A percentile compares a stretch with the other conserved stretches of the same genome.
Conservation (phyloP, 2,113 vertebrate genomes). For the Gracilinanus agilis region DNA sequence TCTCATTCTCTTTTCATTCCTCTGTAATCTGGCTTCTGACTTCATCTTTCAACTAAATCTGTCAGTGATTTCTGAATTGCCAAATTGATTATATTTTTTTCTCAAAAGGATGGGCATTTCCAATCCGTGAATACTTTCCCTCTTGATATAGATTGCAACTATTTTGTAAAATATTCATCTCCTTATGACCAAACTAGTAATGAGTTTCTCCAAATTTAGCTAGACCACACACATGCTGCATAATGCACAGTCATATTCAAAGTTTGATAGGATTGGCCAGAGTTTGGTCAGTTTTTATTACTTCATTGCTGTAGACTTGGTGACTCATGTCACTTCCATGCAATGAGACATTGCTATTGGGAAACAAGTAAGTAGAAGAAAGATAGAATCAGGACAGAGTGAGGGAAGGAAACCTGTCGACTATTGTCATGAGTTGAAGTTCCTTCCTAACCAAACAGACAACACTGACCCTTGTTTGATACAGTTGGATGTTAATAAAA, state of each 20-base stretch:
- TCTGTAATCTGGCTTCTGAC: background rate
- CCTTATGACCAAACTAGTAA: background rate
- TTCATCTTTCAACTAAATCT: background rate
- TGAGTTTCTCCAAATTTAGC: background rate
- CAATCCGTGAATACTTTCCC: background rate
- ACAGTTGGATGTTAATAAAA: background rate
- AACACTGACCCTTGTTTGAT: background rate
- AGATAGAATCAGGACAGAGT: background rate
- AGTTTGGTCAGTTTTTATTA: background rate
- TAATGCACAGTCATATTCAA: background rate
- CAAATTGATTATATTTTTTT: background rate
- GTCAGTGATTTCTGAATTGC: background rate
- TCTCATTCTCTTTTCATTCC: background rate
- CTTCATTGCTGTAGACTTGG: background rate
- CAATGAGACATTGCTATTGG: background rate
- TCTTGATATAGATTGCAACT: background rate
- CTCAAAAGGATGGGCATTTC: background rate
- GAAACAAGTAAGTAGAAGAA: background rate
- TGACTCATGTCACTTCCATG: background rate
- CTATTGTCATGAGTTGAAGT: background rate
- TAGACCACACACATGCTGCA: background rate
- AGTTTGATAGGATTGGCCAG: background rate
- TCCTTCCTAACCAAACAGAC: background rate
- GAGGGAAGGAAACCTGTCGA: background rate
- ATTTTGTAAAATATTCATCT: background rate